Base-by-base conservation (phyloP, 2,888 invertebrate genomes). In the Latrodectus elegans region DNA sequence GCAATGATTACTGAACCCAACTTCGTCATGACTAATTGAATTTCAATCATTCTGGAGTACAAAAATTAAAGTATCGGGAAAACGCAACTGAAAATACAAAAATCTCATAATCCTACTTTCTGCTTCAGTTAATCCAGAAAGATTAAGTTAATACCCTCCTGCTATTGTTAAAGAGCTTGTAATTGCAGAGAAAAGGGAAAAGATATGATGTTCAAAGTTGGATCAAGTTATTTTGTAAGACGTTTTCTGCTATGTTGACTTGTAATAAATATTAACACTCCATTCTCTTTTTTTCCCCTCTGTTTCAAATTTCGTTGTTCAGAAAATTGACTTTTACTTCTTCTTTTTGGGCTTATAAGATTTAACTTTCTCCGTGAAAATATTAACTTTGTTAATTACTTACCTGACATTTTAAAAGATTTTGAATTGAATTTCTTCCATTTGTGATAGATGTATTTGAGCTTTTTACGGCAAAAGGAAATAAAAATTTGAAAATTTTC, bases 1-100 rank as follows among this genome's bases (percentile, higher is more conserved):
- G 73, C 78, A 78, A 78, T 84, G 84, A 84, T 84, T 84, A 78
- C 84, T 78, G 74, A 78, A 77, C 84, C 78, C 73, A 68, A 70
- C 79, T 85, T 85, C 85, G 79, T 85, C 85, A 85, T 85, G 85
- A 85, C 85, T 85, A 85, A 85, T 85, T 85, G 80, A 85, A 85
- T 85, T 85, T 85, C 85, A 85, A 85, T 85, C 85, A 85, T 74
- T 60, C n/a, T 65, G 55, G 51, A 60, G 52, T 67, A 75, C 79
- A 85, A 85, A 85, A 85, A 85, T 85, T 79, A 79, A 74, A 79
- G 74, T 79, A 60, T 17, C n/a, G 79, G 79, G 71, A 79, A 49
- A 80, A 60, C 68, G 85, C 70, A 70, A 85, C 67, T 85, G 74
- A 67, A 78, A 38, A 78, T 73, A 71, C 84, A 52, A 71, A 55